Percentiles rank a stretch among this genome's conserved stretches.
Conservation (phyloP, 2,113 vertebrate species). For the Protobothrops mucrosquamatus region DNA sequence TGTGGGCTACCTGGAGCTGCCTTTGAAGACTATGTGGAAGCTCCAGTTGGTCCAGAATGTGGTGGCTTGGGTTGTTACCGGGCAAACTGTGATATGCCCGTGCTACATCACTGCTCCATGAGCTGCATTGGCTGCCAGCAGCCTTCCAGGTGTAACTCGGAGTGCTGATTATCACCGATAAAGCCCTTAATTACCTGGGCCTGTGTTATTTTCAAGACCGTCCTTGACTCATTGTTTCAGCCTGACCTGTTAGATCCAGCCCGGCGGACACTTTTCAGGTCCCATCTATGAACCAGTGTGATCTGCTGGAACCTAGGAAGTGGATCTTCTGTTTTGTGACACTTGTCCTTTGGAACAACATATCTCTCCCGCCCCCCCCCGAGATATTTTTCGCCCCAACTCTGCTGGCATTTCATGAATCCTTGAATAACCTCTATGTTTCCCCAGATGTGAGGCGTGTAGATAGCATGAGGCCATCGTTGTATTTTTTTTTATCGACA, state of each 20-base stretch:
- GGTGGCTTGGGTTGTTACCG: not conserved
- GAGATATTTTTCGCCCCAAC: not conserved
- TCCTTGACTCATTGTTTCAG: not conserved
- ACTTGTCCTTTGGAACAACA: not conserved
- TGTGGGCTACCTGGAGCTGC: not conserved
- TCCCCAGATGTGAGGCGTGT: not conserved
- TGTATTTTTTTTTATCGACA: not conserved
- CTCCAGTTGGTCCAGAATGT: not conserved
- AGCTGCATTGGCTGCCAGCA: not conserved
- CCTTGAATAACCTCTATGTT: not conserved
- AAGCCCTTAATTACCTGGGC: not conserved
- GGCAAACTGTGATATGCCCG: not conserved
- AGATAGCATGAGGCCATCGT: not conserved
- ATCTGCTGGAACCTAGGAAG: not conserved
- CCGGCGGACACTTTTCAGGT: not conserved
- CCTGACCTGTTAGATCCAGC: not conserved
- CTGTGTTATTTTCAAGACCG: not conserved
- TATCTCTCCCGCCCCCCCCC: not conserved
- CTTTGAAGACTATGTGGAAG: not conserved
- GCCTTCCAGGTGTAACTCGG: not conserved
- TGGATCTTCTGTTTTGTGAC: not conserved
- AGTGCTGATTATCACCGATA: not conserved
- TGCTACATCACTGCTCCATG: not conserved
- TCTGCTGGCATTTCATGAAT: not conserved
- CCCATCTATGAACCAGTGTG: not conserved